Conservation (phyloP, 2,113 vertebrate species). For the Cygnus buccinator region DNA sequence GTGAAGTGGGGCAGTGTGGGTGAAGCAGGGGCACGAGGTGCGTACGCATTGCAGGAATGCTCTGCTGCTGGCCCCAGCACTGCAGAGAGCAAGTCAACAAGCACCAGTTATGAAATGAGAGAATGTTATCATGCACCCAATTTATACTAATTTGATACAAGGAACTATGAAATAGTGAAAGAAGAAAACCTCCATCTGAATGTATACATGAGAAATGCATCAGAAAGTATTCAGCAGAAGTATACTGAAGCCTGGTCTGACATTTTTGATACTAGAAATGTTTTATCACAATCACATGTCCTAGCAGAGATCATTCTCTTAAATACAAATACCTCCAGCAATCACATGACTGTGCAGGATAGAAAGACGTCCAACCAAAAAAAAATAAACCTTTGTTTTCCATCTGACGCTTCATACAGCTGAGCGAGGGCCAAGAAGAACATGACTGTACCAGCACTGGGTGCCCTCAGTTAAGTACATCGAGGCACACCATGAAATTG, state of each 20-base stretch:
- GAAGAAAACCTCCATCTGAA: neutral
- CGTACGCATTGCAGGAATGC: neutral
- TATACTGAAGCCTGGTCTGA: neutral
- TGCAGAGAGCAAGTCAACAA: neutral
- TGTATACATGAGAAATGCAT: neutral
- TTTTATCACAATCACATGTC: neutral
- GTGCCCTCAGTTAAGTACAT: neutral
- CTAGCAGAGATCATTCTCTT: neutral
- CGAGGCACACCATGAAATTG: neutral
- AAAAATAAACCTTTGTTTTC: neutral
- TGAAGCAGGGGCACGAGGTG: neutral
- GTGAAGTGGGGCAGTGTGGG: neutral
- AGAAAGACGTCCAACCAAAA: neutral
- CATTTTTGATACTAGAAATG: neutral
- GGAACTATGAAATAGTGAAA: neutral
- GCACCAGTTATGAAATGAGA: neutral
- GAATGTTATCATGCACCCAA: neutral
- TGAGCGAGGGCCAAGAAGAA: neutral
- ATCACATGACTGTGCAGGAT: accelerated
- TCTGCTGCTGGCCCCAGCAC: accelerated
- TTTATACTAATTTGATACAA: neutral
- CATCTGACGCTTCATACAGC: accelerated
- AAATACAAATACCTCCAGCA: neutral
- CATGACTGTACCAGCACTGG: accelerated
- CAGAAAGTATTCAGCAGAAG: neutral